Base-by-base conservation (phyloP, 2,888 invertebrate species). In the Melipona bicolor region DNA sequence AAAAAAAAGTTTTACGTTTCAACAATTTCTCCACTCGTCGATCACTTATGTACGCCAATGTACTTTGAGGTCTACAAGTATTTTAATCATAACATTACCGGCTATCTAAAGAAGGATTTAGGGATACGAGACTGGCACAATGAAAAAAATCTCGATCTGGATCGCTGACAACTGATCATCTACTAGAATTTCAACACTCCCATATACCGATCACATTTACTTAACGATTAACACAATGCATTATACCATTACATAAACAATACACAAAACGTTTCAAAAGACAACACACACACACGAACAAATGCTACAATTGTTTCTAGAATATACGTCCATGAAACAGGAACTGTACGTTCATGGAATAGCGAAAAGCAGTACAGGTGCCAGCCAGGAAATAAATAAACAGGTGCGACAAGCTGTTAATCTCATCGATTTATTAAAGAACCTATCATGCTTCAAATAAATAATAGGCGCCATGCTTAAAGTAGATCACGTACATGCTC, bases 341-440 rank as follows among this genome's bases (percentile, higher is more conserved):
- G 73, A 76, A 77, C 43, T 72, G 70, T 56, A 77, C 69, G 59
- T 73, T 80, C 81, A 80, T 86, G 86, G 79, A 84, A 78, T 81
- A 89, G 89, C 89, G 61, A 85, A 83, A 92, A 92, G 91, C 91
- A 88, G 88, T 85, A 54, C 24, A 84, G 87, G 89, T 90, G 89
- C 89, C 89, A 92, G 90, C 92, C 90, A 92, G 90, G 91, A 91
- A 90, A 92, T 90, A 92, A 94, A 92, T 91, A 93, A 92, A 93
- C 91, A 92, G 90, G 93, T 94, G 93, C 93, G 85, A 93, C 92
- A 93, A 92, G 93, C 93, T 90, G 93, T 94, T 93, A 93, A 93
- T 92, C 79, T 90, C 90, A 93, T 92, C 93, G 92, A 92, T 94
- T 94, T 94, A 94, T 94, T 94, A 92, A 89, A 43, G 91, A 91